phyloP scores from a whole-genome alignment of 2,113 vertebrate species.

The Neotoma lepida region DNA sequence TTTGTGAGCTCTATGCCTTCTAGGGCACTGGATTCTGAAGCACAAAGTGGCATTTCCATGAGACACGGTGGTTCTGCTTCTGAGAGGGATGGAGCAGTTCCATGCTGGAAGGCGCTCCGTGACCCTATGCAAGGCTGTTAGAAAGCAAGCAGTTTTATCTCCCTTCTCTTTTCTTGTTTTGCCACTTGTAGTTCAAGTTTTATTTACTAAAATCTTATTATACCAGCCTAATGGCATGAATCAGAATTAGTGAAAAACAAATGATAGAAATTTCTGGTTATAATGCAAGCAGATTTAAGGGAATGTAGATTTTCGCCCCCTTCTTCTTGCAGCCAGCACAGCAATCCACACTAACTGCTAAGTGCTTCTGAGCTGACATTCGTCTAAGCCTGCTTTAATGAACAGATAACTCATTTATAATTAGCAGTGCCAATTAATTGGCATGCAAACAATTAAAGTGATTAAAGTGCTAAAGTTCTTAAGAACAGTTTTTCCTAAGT shows the following conservation, averaged over 20 bases:
- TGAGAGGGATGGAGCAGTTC: neutral
- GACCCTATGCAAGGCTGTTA: constrained; percentile 23
- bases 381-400: constrained; percentile 76
- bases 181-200: constrained; percentile 49
- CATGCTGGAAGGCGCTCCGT: neutral
- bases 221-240: constrained; percentile 34
- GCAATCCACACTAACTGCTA: constrained; percentile 61
- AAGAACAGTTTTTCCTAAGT: constrained; percentile 80
- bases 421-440: constrained; percentile 81
- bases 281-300: constrained; percentile 61
- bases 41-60: neutral
- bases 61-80: neutral
- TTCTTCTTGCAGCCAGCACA: constrained; percentile 45
- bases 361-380: constrained; percentile 75
- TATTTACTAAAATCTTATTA: constrained; percentile 55
- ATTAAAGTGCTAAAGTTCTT: constrained; percentile 80
- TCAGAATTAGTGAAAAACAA: constrained; percentile 67
- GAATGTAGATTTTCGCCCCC: neutral
- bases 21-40: constrained; percentile 3
- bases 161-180: neutral
- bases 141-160: constrained; percentile 22
- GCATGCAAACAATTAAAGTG: constrained; percentile 81
- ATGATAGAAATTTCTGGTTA: constrained; percentile 36
- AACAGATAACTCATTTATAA: constrained; percentile 82
- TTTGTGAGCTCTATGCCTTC: neutral